Evolutionary conservation across 2,888 invertebrate genomes (phyloP).

Genomic region (Leptopterna dolabrata): DNA sequence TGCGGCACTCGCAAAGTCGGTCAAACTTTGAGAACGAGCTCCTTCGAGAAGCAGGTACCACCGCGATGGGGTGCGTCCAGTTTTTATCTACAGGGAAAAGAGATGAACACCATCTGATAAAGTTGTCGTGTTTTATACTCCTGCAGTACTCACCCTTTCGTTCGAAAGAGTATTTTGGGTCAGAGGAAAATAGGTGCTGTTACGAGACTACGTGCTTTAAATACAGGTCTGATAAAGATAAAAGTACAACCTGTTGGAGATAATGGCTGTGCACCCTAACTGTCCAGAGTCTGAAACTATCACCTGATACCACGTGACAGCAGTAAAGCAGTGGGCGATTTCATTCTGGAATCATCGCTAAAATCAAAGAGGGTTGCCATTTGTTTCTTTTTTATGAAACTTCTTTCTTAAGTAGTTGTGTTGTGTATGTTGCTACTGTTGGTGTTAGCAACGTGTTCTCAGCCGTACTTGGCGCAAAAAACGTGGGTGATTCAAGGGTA

Average conservation of each 20-base stretch:
- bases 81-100: neutral
- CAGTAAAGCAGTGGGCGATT: no score
- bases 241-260: neutral
- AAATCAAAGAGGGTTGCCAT: no score
- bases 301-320: no score
- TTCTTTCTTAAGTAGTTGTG: no score
- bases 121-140: neutral
- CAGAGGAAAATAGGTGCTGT: neutral
- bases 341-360: no score
- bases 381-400: no score
- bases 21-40: neutral
- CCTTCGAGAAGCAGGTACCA: neutral
- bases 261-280: no score
- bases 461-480: no score
- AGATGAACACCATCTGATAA: neutral
- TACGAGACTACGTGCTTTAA: neutral
- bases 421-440: no score
- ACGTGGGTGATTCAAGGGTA: no score
- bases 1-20: neutral
- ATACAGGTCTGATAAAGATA: neutral
- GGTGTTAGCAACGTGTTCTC: no score
- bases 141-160: neutral
- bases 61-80: neutral
- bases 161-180: neutral
- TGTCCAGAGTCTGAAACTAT: no score